Conservation (phyloP, 2,113 vertebrate species). For the Zootoca vivipara region DNA sequence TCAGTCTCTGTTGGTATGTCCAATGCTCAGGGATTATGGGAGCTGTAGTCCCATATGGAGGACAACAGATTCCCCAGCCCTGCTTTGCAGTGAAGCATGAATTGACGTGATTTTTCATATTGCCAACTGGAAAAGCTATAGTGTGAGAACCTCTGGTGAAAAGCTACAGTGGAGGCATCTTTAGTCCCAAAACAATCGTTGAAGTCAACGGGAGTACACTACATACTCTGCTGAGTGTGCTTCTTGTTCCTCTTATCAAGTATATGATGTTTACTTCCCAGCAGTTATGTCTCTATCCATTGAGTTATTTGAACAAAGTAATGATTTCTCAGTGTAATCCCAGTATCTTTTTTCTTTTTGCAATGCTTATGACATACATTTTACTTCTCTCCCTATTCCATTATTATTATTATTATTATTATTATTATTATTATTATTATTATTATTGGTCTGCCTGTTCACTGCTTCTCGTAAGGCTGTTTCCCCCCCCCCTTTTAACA, state of each 20-base stretch:
- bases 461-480: background rate
- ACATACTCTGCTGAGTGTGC: background rate
- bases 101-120: background rate
- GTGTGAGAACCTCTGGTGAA: background rate
- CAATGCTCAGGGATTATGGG: too few relatives aligned
- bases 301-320: background rate
- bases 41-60: background rate
- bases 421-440: background rate
- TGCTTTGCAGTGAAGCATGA: background rate
- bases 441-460: constrained; percentile 8
- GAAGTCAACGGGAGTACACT: background rate
- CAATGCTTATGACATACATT: background rate
- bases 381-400: background rate
- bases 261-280: constrained; percentile 2
- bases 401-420: background rate
- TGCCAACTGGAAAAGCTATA: background rate
- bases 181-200: background rate
- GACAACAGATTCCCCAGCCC: too few relatives aligned
- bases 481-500: too few relatives aligned
- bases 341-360: background rate
- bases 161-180: background rate
- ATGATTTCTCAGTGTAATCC: background rate
- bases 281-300: background rate
- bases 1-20: too few relatives aligned
- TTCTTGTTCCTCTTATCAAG: background rate